Evolutionary conservation across 2,113 vertebrate genomes (phyloP), one percentile per base, ranked within the genome.

Genomic region (Nerophis lumbriciformis): DNA sequence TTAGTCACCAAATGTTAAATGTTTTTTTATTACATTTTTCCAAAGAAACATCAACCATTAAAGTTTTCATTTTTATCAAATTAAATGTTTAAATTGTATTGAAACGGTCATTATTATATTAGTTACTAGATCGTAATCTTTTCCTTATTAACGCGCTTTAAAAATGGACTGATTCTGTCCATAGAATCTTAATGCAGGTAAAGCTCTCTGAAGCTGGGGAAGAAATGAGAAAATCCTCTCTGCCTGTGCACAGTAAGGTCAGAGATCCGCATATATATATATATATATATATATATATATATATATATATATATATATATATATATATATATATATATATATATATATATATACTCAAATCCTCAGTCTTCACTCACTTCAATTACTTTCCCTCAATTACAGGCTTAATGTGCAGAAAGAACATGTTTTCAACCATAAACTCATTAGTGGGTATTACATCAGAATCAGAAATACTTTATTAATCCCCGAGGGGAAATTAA

Each of bases 401-500:
- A 51, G 71, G 53, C 68, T 72, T 86, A 87, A 87, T 82, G 80
- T 87, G 82, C 74, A 74, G 82, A 82, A 82, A 66, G 82, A 74
- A 77, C 63, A 73, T 58, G 72, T 80, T 73, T 73, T 81, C 74
- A 81, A 48, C 78, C 63, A 50, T 65, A 44, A 44, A 57, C 82
- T 83, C 80, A 85, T 88, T 83, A 82, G 79, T 79, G 81, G 73
- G 71, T 76, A 61, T 81, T n/a, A n/a, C n/a, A n/a, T n/a, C n/a
- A n/a, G n/a, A n/a, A n/a, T n/a, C n/a, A n/a, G n/a, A n/a, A n/a
- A n/a, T n/a, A n/a, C n/a, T n/a, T n/a, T n/a, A n/a, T n/a, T n/a
- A n/a, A n/a, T n/a, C n/a, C n/a, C n/a, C n/a, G n/a, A n/a, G n/a
- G n/a, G n/a, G n/a, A n/a, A n/a, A n/a, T n/a, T n/a, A n/a, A n/a